Base-by-base conservation (phyloP, 2,888 invertebrate species). In the Drosophila cyrtoloma region DNA sequence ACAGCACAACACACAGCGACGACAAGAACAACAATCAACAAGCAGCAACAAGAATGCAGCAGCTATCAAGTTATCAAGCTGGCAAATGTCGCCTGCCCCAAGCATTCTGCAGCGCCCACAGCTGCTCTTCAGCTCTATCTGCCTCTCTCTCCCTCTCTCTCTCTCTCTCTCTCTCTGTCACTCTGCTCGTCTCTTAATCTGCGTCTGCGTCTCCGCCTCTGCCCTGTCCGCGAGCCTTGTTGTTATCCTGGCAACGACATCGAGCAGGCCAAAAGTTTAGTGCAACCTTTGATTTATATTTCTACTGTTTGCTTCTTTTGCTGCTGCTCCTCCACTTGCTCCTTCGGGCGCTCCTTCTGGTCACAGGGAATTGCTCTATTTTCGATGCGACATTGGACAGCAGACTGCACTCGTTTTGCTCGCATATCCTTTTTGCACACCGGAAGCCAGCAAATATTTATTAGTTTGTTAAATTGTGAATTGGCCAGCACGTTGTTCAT, bases 391-490 rank as follows among this genome's bases (percentile, higher is more conserved):
- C 68, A 67, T 62, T 39, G 44, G 44, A 42, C 37, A 10, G 75
- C 62, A 26, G 26, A 26, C 64, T 68, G 61, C 71, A 53, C 62
- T 58, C 59, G 63, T 39, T 62, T 39, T 60, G 37, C 71, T 70
- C 42, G 52, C 77, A 86, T 69, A 86, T 88, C 89, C 89, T 85
- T 81, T 82, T 77, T 53, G 63, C 60, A 72, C 82, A 84, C 84
- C 83, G 89, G 89, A 91, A 92, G 88, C 88, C 90, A 86, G 90
- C 82, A 82, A 90, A 92, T 91, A 92, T 92, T 92, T 92, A 92
- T 92, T 92, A 91, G 91, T 91, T 92, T 92, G 92, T 92, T 92
- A 92, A 92, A 92, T 91, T 92, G 91, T 89, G 91, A 92, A 91
- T 92, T 91, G 89, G 75, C 75, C 75, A 53, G 73, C 78, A 68